A percentile compares a stretch with the other conserved stretches of the same genome.
phyloP scores from a whole-genome alignment of 1,140 invertebrate species.

The Ceratitis capitata region DNA sequence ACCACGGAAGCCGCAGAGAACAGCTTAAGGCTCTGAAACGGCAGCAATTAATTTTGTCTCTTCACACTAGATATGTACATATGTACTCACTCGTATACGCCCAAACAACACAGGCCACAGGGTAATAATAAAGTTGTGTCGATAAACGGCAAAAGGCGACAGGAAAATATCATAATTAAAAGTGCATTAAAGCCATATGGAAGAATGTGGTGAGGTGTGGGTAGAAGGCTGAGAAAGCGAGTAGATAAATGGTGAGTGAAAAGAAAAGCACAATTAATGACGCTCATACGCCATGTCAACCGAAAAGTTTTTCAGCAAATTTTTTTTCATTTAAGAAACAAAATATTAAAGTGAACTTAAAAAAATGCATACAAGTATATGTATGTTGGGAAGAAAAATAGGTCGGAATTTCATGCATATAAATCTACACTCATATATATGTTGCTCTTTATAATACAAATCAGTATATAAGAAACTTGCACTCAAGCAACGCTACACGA shows the following conservation, averaged over 20 bases:
- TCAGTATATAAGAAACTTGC: not conserved
- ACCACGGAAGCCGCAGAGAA: not conserved
- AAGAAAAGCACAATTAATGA: conserved; percentile 6
- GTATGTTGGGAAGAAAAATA: not conserved
- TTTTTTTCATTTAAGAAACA: no score
- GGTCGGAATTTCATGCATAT: not conserved
- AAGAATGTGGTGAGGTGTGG: not conserved
- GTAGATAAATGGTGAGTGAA: not conserved
- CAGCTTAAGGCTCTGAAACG: not conserved
- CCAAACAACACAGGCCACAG: not conserved
- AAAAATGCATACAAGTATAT: not conserved
- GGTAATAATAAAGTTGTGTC: not conserved
- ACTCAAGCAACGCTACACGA: not conserved
- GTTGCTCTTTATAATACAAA: not conserved
- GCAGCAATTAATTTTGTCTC: conserved; percentile 8
- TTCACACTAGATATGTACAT: no score
- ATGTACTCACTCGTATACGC: not conserved
- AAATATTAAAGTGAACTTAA: no score
- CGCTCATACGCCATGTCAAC: not conserved
- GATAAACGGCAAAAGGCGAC: not conserved
- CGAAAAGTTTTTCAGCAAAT: not conserved
- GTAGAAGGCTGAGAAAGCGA: not conserved
- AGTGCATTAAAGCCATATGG: not conserved
- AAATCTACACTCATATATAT: not conserved
- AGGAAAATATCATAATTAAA: conserved; percentile 20